A percentile compares a stretch with the other conserved stretches of the same genome.
These are phyloP conservation scores for Hydrocynus forskahlii DNA, from an alignment of 2,797 vertebrate species.

Conservation along the genomic window DNA sequence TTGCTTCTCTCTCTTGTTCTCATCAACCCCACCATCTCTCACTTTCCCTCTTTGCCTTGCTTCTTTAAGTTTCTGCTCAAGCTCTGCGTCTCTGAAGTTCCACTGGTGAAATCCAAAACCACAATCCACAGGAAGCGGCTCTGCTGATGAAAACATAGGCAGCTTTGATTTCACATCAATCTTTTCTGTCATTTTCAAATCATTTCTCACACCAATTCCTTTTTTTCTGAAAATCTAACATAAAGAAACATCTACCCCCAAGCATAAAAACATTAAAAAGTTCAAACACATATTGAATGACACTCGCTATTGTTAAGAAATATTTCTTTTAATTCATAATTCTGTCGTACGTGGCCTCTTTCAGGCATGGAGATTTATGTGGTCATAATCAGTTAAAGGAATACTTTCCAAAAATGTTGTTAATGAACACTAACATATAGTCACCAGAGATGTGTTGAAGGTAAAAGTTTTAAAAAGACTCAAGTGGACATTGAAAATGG, in stretches of 20 bases:
- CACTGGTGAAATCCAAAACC: slow-evolving; percentile 57
- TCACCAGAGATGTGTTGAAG: neutral
- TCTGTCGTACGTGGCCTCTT: neutral
- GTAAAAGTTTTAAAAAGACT: neutral
- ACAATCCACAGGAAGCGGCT: neutral
- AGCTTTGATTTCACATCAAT: neutral
- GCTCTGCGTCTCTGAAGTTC: slow-evolving; percentile 38
- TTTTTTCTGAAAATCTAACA: neutral
- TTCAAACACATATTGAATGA: neutral
- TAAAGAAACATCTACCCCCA: neutral
- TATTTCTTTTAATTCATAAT: neutral
- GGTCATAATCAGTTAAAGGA: neutral
- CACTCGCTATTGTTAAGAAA: neutral
- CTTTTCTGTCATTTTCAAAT: neutral
- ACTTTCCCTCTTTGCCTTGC: slow-evolving; percentile 58
- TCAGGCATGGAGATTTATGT: too few species aligned
- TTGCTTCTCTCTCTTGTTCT: slow-evolving; percentile 61
- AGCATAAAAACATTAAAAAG: neutral
- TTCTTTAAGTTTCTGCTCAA: slow-evolving; percentile 72
- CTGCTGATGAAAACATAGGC: neutral
- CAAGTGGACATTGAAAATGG: neutral
- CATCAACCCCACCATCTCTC: slow-evolving; percentile 10
- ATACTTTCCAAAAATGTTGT: neutral
- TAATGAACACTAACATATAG: too few species aligned
- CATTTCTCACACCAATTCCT: neutral